A percentile compares a stretch with the other conserved stretches of the same genome.
These are phyloP conservation scores for Salvelinus fontinalis DNA, from an alignment of 2,113 vertebrate genomes.

Conservation along the genomic window DNA sequence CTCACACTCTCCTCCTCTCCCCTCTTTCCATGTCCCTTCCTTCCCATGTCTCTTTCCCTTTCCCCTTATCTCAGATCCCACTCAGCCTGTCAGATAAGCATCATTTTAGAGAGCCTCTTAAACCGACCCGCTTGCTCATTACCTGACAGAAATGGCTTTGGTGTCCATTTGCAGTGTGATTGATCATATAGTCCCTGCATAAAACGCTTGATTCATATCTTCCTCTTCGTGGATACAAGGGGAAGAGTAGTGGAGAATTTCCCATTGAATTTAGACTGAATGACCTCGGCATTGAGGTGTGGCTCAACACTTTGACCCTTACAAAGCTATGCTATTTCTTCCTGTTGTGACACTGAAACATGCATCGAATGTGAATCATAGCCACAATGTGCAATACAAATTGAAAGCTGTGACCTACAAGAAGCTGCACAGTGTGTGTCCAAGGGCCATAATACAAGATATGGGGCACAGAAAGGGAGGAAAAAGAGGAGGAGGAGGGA, in stretches of 20 bases:
- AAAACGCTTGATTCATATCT: constrained; percentile 10
- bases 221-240: constrained; percentile 20
- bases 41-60: constrained; percentile 49
- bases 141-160: constrained; percentile 60
- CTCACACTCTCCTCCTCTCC: neutral
- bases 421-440: neutral
- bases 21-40: constrained; percentile 23
- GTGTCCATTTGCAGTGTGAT: constrained; percentile 54
- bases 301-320: neutral
- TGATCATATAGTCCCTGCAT: constrained; percentile 43
- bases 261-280: neutral
- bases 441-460: neutral
- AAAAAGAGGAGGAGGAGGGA: neutral
- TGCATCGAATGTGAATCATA: neutral
- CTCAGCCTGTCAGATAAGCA: constrained; percentile 61
- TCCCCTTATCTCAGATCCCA: constrained; percentile 56
- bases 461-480: neutral
- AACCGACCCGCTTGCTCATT: constrained; percentile 61
- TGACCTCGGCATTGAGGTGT: neutral
- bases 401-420: constrained; percentile 1
- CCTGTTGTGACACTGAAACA: neutral
- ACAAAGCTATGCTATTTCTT: neutral
- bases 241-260: neutral
- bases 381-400: neutral
- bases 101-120: constrained; percentile 49